Evolutionary conservation across 2,113 vertebrate species (phyloP), one percentile per base, ranked within the genome.

Genomic region (Erythrolamprus reginae): DNA sequence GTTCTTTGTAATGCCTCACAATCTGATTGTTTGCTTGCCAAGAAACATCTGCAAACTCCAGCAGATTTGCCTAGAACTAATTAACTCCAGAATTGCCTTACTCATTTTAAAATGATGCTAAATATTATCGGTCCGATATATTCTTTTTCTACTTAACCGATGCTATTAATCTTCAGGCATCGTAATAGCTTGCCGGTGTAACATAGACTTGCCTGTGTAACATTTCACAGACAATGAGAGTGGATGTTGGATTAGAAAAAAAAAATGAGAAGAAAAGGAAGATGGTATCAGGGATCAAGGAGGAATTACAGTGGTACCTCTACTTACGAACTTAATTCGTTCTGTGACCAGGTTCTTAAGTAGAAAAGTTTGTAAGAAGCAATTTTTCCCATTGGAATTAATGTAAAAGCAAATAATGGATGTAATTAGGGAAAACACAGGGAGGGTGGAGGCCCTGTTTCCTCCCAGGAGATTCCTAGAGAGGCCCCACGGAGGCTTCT

Each of bases 141-240:
- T 0, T 0, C 0, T 52, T 92, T 65, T 55, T 1, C 26, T 87
- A 90, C 21, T 47, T 53, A 83, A 42, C 10, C 61, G 33, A 15
- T n/a, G 4, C 58, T 10, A 90, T 82, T 93, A 93, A 90, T 61
- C 86, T 26, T 82, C 92, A 50, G 83, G 85, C 50, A 10, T 89
- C n/a, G n/a, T 48, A 26, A 26, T 82, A 89, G 3, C 26, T n/a
- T 82, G 50, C 3, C 88, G 53, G 88, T 88, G 0, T 1, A 55
- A 52, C 47, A 9, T 87, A n/a, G n/a, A n/a, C n/a, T n/a, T 82
- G 50, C 3, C 88, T 58, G 88, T 88, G 0, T 1, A 55, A 52
- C 47, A 9, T 87, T 93, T 87, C 93, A 89, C 52, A 90, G 55
- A 61, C 94, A 82, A 77, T 19, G 33, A 77, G 65, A 77, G 2